phyloP scores from a whole-genome alignment of 2,888 invertebrate species.

The Autographa pulchrina region DNA sequence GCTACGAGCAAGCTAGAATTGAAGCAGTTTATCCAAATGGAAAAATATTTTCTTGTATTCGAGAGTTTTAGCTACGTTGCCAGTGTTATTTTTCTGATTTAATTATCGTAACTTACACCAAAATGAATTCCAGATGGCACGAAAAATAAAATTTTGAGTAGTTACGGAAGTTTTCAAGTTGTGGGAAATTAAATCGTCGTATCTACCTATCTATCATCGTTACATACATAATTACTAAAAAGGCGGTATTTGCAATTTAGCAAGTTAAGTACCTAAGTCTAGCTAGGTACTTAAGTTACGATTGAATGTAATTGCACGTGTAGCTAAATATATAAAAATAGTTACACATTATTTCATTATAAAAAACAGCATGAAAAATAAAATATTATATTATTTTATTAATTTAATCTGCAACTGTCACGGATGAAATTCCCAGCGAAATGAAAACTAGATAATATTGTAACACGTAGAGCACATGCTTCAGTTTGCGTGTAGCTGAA shows the following conservation, averaged over 20 bases:
- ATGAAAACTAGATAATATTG: not conserved
- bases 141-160: no score
- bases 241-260: no score
- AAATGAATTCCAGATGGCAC: no score
- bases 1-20: not conserved
- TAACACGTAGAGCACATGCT: not conserved
- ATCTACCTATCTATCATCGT: no score
- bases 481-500: not conserved
- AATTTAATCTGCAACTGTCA: not conserved
- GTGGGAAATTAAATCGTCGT: no score
- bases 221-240: no score
- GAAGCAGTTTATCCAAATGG: not conserved
- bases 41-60: not conserved
- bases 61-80: no score
- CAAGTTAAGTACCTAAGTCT: no score
- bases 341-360: slow-evolving; percentile 6
- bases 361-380: not conserved
- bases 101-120: no score
- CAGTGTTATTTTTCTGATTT: no score
- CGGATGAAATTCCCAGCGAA: not conserved
- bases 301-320: not conserved
- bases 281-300: no score
- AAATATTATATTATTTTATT: not conserved
- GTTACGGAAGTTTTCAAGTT: no score
- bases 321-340: slow-evolving; percentile 1